These are phyloP conservation scores for Ericerus pela DNA, from an alignment of 1,140 invertebrate species.

Conservation along the genomic window DNA sequence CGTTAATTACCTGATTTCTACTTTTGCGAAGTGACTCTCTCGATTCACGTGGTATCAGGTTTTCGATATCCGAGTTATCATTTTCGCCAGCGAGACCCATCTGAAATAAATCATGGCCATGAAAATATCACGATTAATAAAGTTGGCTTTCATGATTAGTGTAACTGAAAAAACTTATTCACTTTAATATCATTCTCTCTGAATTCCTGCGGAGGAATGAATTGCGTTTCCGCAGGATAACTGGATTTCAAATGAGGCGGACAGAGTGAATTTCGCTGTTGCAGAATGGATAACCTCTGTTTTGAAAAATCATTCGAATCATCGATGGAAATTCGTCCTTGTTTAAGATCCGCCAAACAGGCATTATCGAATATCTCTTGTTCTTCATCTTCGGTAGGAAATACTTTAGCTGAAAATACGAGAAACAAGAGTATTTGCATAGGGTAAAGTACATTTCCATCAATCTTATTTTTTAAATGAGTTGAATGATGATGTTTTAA, in stretches of 20 bases:
- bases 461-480: no score
- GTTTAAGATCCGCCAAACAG: conserved; percentile 30
- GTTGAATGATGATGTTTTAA: no score
- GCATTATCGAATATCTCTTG: conserved; percentile 32
- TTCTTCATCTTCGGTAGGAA: conserved; percentile 33
- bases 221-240: conserved; percentile 75
- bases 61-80: conserved; percentile 15
- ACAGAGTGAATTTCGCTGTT: conserved; percentile 68
- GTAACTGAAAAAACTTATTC: conserved; percentile 20
- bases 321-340: conserved; percentile 15
- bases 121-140: not conserved
- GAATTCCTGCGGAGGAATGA: conserved; percentile 33
- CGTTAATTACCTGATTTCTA: conserved; percentile 16
- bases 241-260: conserved; percentile 75
- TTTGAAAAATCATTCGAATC: conserved; percentile 8
- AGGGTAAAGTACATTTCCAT: no score
- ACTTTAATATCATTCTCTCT: conserved; percentile 66
- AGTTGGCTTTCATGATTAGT: no score
- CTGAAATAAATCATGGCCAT: conserved; percentile 11
- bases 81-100: not conserved
- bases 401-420: conserved; percentile 27
- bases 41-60: conserved; percentile 15
- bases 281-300: conserved; percentile 48
- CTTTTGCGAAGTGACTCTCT: no score
- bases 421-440: not conserved